A percentile compares a stretch with the other conserved stretches of the same genome.
These are phyloP conservation scores for Phocoena sinus DNA, from an alignment of 2,113 vertebrate genomes.

Conservation along the genomic window DNA sequence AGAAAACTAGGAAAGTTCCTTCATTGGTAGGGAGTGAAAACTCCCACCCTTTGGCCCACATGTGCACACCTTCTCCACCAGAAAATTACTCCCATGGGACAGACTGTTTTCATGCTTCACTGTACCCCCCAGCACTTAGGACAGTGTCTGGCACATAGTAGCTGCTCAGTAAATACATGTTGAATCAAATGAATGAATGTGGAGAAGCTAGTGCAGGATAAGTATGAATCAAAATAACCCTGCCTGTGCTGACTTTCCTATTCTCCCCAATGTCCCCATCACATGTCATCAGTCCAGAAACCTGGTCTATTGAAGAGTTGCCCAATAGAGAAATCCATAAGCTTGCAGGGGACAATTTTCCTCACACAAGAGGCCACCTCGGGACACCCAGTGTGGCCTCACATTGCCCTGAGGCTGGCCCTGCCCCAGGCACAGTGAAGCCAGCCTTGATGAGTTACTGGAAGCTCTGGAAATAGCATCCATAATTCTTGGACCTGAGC, in stretches of 20 bases:
- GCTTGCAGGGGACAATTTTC: background rate
- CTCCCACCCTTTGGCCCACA: background rate
- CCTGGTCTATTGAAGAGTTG: background rate
- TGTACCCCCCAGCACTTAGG: background rate
- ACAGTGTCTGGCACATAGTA: background rate
- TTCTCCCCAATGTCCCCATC: background rate
- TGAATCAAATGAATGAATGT: background rate
- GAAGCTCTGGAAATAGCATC: constrained; percentile 43
- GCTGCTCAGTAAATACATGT: background rate
- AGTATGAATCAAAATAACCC: background rate
- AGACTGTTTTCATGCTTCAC: background rate
- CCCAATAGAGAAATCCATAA: background rate
- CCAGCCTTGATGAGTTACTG: background rate
- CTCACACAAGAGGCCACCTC: background rate
- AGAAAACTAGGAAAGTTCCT: background rate
- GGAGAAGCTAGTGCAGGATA: background rate
- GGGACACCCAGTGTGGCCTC: constrained; percentile 36
- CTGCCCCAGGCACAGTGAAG: background rate
- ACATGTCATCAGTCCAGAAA: background rate
- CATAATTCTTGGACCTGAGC: background rate
- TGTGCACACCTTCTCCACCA: background rate
- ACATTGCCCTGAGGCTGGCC: background rate
- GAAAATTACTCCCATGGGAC: background rate
- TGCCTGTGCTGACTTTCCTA: background rate
- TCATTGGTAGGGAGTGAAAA: background rate